Evolutionary conservation across 2,797 vertebrate genomes (phyloP).

Genomic region (Xenopus petersii): DNA sequence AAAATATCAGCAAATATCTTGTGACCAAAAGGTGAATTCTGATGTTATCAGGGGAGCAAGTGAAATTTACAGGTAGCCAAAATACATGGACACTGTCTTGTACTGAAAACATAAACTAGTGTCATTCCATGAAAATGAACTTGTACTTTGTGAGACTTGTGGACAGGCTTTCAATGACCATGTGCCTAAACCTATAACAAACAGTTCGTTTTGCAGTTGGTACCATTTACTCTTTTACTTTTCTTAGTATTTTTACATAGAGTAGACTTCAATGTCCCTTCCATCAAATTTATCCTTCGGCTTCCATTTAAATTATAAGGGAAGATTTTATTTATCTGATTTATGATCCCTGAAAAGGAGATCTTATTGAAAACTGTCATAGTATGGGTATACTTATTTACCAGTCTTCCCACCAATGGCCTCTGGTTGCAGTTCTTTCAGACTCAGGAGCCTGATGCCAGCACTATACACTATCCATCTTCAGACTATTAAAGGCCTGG

Average conservation of each 20-base stretch:
- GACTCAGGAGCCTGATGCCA: slow-evolving; percentile 3
- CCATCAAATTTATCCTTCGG: not conserved
- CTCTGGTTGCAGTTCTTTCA: not conserved
- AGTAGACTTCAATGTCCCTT: not conserved
- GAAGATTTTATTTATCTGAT: not conserved
- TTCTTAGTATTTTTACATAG: not conserved
- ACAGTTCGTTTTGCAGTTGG: no score
- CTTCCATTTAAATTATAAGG: not conserved
- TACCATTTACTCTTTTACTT: no score
- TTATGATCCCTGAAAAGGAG: not conserved
- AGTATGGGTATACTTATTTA: not conserved
- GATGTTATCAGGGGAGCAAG: no score
- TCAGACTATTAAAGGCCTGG: not conserved
- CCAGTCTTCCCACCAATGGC: not conserved
- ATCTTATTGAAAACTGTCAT: not conserved
- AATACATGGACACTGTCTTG: no score
- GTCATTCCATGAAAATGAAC: no score
- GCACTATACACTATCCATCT: not conserved
- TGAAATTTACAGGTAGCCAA: no score
- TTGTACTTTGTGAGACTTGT: no score
- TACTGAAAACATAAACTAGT: no score
- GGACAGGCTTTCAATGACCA: no score
- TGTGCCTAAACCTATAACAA: no score
- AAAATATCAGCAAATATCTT: no score
- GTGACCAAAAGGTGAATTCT: no score